Evolutionary conservation across 2,113 vertebrate genomes (phyloP), one percentile per base, ranked within the genome.

Genomic region (Phaethornis superciliosus): DNA sequence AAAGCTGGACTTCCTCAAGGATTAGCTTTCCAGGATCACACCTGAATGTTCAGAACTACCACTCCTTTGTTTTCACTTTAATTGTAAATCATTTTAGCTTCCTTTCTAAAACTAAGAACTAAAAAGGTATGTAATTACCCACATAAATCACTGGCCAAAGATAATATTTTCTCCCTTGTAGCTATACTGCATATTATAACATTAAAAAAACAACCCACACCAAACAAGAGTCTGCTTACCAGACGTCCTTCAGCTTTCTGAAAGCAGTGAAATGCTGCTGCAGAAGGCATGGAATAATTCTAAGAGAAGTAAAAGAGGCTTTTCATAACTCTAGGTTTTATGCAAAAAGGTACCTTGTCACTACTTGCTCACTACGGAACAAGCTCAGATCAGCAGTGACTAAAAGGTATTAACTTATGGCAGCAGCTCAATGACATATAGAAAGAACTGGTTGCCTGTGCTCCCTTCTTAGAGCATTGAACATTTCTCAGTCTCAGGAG

Each of bases 361-460:
- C 51, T 83, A 75, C 35, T 88, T 88, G 27, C 49, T 86, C 55
- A 54, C 90, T 84, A 88, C 47, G 75, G 71, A 81, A 63, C 17
- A 88, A 81, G 56, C 37, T 83, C 72, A 84, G 77, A 86, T 71
- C 5, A 28, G 49, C 35, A 86, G 56, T 54, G 68, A 51, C 69
- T 81, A 89, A 49, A 94, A 87, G 70, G 68, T 54, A 64, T 93
- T 85, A 93, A 71, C 49, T 92, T 68, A 58, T 89, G 54, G 64
- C 80, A 84, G 68, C 49, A 88, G 74, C 76, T 88, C 40, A 35
- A 64, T 81, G 64, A 64, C 86, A 88, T 33, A 85, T 37, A 40
- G 64, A 42, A 87, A 85, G 70, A 85, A 44, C 14, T 72, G 30
- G 54, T 75, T 52, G 64, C 80, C 77, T 71, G 83, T 60, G 15